These are phyloP conservation scores for Enoplolaimus lenunculus DNA, from an alignment of 2,888 invertebrate species.

Conservation along the genomic window DNA sequence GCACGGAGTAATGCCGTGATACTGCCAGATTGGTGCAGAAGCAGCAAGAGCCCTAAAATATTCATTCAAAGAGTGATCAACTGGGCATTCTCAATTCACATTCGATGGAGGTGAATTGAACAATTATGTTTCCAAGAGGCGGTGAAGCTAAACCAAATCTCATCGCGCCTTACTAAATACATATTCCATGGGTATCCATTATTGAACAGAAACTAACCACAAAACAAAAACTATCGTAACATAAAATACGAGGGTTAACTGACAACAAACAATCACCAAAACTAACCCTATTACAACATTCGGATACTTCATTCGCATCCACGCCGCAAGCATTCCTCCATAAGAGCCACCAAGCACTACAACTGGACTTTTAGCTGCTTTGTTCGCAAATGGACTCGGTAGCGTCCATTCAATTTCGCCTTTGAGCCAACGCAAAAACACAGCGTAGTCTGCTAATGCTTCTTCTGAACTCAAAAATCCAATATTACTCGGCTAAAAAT, in stretches of 20 bases:
- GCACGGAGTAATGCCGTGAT: constrained; percentile 62
- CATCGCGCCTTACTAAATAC: too few relatives aligned
- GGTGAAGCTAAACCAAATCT: too few relatives aligned
- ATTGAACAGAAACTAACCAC: too few relatives aligned
- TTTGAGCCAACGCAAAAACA: constrained; percentile 58
- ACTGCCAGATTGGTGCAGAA: constrained; percentile 80
- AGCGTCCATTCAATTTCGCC: neutral
- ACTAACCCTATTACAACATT: constrained; percentile 60
- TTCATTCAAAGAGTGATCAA: neutral
- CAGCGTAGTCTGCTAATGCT: constrained; percentile 80
- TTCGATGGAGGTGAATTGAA: too few relatives aligned
- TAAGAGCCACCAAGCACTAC: constrained; percentile 77
- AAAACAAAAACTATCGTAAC: too few relatives aligned
- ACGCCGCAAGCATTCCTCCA: constrained; percentile 91
- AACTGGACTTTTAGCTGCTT: constrained; percentile 54
- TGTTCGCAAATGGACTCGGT: constrained; percentile 22
- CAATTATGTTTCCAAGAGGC: too few relatives aligned
- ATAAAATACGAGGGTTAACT: too few relatives aligned
- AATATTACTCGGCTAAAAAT: constrained; percentile 28
- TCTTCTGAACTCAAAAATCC: constrained; percentile 69
- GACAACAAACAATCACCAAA: too few relatives aligned
- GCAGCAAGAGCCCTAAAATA: constrained; percentile 68
- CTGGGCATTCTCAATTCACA: too few relatives aligned
- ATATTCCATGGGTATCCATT: too few relatives aligned
- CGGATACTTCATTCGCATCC: constrained; percentile 90